Evolutionary conservation across 1,140 invertebrate genomes (phyloP).

Genomic region (Heliconius nattereri): DNA sequence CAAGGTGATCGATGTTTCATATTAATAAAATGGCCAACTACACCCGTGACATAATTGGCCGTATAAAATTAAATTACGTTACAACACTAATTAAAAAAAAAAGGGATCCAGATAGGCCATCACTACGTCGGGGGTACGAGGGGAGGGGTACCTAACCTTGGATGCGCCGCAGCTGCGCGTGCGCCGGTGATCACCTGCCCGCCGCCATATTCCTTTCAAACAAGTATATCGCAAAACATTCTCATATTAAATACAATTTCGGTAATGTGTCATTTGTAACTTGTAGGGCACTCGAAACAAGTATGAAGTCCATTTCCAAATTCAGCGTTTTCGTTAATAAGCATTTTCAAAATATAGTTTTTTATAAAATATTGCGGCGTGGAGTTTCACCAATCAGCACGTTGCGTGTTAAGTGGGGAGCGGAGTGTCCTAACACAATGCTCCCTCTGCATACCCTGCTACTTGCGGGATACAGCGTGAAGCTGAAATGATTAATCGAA

Average conservation of each 20-base stretch:
- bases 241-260: constrained; percentile 39
- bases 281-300: neutral
- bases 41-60: constrained; percentile 41
- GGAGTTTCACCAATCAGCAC: too few relatives aligned
- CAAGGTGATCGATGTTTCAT: constrained; percentile 27
- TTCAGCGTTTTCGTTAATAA: neutral
- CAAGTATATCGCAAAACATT: constrained; percentile 58
- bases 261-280: constrained; percentile 35
- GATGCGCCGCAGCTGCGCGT: constrained; percentile 63
- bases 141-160: constrained; percentile 70
- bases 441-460: too few relatives aligned
- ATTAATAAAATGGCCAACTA: constrained; percentile 39
- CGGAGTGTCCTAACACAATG: too few relatives aligned
- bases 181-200: constrained; percentile 67
- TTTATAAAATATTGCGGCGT: neutral
- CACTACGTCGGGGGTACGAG: constrained; percentile 59
- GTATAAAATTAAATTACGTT: constrained; percentile 49
- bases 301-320: neutral
- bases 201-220: constrained; percentile 66
- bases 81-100: constrained; percentile 44
- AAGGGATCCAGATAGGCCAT: constrained; percentile 49
- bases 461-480: too few relatives aligned
- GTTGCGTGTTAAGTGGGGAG: too few relatives aligned
- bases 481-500: too few relatives aligned
- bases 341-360: neutral